These are phyloP conservation scores for Zaprionus taronus DNA, from an alignment of 1,140 invertebrate species.

Conservation along the genomic window DNA sequence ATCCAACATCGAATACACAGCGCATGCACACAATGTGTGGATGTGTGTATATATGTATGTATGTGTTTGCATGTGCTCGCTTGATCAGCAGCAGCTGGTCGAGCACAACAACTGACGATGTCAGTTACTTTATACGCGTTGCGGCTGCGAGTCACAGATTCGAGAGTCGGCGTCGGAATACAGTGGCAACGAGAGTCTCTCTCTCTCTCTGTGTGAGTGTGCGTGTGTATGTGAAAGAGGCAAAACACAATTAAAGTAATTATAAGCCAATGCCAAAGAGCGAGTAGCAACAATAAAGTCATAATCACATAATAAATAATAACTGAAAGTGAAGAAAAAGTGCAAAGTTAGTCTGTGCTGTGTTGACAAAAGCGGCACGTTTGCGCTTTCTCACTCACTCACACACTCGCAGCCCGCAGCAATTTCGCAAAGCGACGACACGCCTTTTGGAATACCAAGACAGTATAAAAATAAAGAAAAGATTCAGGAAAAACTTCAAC, in stretches of 20 bases:
- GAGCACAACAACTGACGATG: constrained; percentile 46
- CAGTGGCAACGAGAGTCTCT: constrained; percentile 8
- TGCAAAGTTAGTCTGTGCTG: constrained; percentile 57
- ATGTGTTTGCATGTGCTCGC: constrained; percentile 6
- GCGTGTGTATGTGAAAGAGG: constrained; percentile 28
- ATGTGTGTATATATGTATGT: constrained; percentile 17
- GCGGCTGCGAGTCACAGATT: constrained; percentile 59
- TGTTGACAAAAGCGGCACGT: constrained; percentile 74
- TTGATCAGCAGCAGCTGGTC: constrained; percentile 48
- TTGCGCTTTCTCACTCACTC: constrained; percentile 75
- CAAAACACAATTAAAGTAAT: constrained; percentile 42
- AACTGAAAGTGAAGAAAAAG: constrained; percentile 60
- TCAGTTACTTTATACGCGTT: constrained; percentile 73
- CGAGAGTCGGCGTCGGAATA: constrained; percentile 37
- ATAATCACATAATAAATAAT: constrained; percentile 30
- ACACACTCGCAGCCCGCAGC: constrained; percentile 27
- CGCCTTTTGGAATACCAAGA: constrained; percentile 50
- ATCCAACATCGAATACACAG: not conserved
- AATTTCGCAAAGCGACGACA: constrained; percentile 43
- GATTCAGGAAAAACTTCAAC: constrained; percentile 1
- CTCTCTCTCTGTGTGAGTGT: constrained; percentile 27
- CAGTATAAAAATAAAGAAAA: constrained; percentile 23
- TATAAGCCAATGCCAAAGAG: constrained; percentile 38
- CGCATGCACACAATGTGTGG: not conserved
- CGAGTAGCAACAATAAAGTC: constrained; percentile 25